Evolutionary conservation across 2,888 invertebrate species (phyloP), one percentile per base, ranked within the genome.

Genomic region (Mycalesis mineus): DNA sequence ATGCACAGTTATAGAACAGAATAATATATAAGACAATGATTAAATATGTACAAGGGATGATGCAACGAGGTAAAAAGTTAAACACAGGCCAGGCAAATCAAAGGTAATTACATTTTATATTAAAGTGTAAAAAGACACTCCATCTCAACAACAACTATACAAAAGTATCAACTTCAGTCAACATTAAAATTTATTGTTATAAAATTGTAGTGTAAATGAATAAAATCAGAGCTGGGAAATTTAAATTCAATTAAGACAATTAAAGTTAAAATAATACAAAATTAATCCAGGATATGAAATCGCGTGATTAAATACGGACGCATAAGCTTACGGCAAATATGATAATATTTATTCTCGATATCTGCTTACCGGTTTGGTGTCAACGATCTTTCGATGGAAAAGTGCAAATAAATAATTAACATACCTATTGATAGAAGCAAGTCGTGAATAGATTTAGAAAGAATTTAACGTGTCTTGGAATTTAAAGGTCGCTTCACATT

Each of bases 341-440:
- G 54, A 62, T 50, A 61, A 58, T 58, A 56, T 58, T 57, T 59
- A 59, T 61, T 39, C 48, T 22, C 54, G 44, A 55, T 59, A 53
- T 45, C 52, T 51, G 45, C 57, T 57, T 52, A 50, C 48, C 33
- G 57, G 48, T 54, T 51, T 49, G 54, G 52, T 55, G 62, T 59
- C 59, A 62, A 59, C 31, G 57, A 49, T 57, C 52, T 55, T 33
- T 51, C 40, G 53, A 61, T 44, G 44, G 54, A 57, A 59, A 59
- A 55, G 59, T 57, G 59, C 40, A 55, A 55, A 62, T 60, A 61
- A 57, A 56, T 58, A 52, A 57, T 55, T 17, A 48, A 15, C 14
- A 31, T 11, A 13, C 33, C 33, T 39, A 40, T 37, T 13, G 28
- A 49, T 13, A 37, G 37, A 29, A 49, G 22, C 22, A 22, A 8